Base-by-base conservation (phyloP, 2,888 invertebrate species). In the Watsonalla cultraria region DNA sequence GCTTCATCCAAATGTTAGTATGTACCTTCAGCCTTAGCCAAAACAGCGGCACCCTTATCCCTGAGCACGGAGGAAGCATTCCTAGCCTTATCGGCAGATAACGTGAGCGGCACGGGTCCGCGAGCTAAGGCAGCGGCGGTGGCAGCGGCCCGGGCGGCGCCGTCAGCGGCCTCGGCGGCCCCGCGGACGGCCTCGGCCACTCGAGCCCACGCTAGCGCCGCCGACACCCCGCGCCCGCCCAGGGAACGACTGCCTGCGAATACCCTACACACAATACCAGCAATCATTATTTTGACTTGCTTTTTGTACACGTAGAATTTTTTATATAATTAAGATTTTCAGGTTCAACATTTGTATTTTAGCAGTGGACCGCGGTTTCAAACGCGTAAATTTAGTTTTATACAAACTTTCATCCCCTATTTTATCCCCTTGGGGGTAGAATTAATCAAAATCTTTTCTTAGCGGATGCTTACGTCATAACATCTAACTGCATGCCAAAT, bases 171-270 rank as follows among this genome's bases (percentile, higher is more conserved):
- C 47, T 79, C 67, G 39, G 80, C 53, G 46, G 92, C 85, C 52
- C 69, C 90, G 34, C 72, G 91, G 64, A 81, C 87, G 4, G 80
- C 79, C 45, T 85, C 89, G 0, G 95, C 95, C 59, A 94, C 93
- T 46, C 83, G 80, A 0, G 94, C 92, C 68, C 94, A 93, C 39
- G 92, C 86, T 63, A 87, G 92, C 0, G 95, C 96, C 46, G 92
- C 92, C 8, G 90, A 80, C 52, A 97, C 93, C 15, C 94, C 94
- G 53, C 93, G 92, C 0, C 95, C 93, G 0, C 98, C 96, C 53
- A 94, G 94, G 56, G 94, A 93, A 63, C 96, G 92, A 0, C 94
- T 93, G 45, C 93, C 92, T 47, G 92, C 92, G 74, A 95, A 95
- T 55, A 94, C 76, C 58, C 94, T 93, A 67, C 0, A 35, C 14